Base-by-base conservation (phyloP, 2,797 vertebrate species). In the Brachymystax lenok region DNA sequence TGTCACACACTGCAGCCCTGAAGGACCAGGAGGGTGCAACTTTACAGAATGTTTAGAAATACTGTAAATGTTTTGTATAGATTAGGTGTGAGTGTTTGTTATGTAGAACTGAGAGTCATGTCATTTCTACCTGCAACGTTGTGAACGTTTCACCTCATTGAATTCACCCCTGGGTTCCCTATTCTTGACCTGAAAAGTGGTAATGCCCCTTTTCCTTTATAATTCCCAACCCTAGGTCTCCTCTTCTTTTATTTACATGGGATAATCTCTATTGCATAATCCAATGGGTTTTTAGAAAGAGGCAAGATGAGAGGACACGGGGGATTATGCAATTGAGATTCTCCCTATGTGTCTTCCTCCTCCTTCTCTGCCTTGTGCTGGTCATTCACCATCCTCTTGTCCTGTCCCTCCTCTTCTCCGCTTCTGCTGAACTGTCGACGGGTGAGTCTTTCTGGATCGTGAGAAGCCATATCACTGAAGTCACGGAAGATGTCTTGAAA, bases 401-500 rank as follows among this genome's bases (percentile, higher is more conserved):
- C 68, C 33, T 69, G 27, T 56, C 74, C 85, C 0, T 66, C 77
- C 0, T 81, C 84, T 0, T 77, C 87, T 13, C n/a, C 77, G 0
- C 79, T 74, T 8, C 76, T 85, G 74, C 79, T 78, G 80, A 94
- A 92, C 69, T 76, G 82, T 0, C 93, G 82, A 1, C 94, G 74
- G 28, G 72, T 82, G 28, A 95, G 93, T 72, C 82, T 90, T 64
- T 95, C 94, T 0, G 93, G 94, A 76, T 94, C 91, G 0, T 95
- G 91, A 1, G 94, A 95, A 0, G 94, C 94, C 94, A 95, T 95
- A 84, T 94, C 77, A 40, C 93, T 94, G 86, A 95, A 95, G 83
- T 95, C 94, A 1, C 93, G 82, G 85, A 95, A 93, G 79, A 95
- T 95, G 82, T 95, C 94, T 90, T 93, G 94, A 71, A 95, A 95